Evolutionary conservation across 2,888 invertebrate species (phyloP), one percentile per base, ranked within the genome.

Genomic region (Clunio marinus): DNA sequence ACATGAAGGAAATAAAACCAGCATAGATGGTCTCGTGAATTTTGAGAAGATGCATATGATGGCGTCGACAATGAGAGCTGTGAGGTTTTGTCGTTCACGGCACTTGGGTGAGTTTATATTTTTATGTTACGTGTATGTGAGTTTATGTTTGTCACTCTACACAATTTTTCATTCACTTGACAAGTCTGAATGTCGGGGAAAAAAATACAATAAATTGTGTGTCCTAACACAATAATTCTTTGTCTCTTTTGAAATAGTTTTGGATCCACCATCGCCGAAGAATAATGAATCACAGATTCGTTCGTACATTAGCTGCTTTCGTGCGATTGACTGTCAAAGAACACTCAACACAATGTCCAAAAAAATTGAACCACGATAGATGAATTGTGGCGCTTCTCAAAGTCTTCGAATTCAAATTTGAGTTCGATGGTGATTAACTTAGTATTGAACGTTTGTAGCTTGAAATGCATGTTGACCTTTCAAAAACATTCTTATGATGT

Each of bases 41-140:
- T 92, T 92, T 77, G 92, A 92, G 77, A 92, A 92, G 79, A 92
- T 92, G 91, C 91, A 91, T 75, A 89, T 92, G 90, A 82, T 92
- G 74, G 89, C 91, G 20, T 89, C 90, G 77, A 89, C 89, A 1
- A 83, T 92, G 81, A 81, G 89, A 71, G 88, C 86, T 68, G 85
- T 91, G 72, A 80, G 88, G 71, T 87, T 87, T 75, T 91, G 89
- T 77, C 82, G 89, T 72, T 87, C 87, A 73, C 80, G 87, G 73
- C 85, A 86, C 77, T 80, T 87, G 74, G 84, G 88, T 86, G 77
- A 81, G 81, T 75, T n/a, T n/a, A n/a, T n/a, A n/a, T n/a, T n/a
- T n/a, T n/a, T n/a, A n/a, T n/a, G n/a, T n/a, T n/a, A n/a, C n/a
- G 51, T 22, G 51, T 8, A 5, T 51, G 4, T 7, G 17, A 22